Evolutionary conservation across 2,888 invertebrate genomes (phyloP).

Genomic region (Drosophila cognata): DNA sequence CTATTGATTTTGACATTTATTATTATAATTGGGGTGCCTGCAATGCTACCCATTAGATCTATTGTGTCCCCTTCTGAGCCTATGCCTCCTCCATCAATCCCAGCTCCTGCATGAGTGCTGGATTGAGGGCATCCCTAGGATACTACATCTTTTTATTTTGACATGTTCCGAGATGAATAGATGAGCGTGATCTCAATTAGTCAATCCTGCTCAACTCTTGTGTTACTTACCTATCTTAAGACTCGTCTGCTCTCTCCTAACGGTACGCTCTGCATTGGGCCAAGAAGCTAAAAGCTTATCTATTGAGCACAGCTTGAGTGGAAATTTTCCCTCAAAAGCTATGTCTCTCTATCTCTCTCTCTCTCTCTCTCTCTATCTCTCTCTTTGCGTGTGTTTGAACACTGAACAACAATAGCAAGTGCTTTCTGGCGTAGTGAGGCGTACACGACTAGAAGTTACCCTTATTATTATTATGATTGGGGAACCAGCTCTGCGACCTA

Average conservation of each 20-base stretch:
- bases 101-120: no score
- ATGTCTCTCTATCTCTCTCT: background rate
- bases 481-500: no score
- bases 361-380: background rate
- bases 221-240: background rate
- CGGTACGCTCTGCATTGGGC: background rate
- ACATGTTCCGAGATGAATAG: background rate
- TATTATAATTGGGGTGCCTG: no score
- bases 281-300: background rate
- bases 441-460: background rate
- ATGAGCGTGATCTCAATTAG: background rate
- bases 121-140: no score
- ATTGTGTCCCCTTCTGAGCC: no score
- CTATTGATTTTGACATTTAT: background rate
- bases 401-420: background rate
- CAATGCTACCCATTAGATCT: no score
- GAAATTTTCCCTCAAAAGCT: background rate
- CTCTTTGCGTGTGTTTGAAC: background rate
- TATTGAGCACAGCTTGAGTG: background rate
- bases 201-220: background rate
- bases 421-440: background rate
- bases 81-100: no score
- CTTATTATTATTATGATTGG: background rate
- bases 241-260: background rate
- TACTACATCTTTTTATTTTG: background rate